Base-by-base conservation (phyloP, 2,888 invertebrate species). In the Pheosia tremula region DNA sequence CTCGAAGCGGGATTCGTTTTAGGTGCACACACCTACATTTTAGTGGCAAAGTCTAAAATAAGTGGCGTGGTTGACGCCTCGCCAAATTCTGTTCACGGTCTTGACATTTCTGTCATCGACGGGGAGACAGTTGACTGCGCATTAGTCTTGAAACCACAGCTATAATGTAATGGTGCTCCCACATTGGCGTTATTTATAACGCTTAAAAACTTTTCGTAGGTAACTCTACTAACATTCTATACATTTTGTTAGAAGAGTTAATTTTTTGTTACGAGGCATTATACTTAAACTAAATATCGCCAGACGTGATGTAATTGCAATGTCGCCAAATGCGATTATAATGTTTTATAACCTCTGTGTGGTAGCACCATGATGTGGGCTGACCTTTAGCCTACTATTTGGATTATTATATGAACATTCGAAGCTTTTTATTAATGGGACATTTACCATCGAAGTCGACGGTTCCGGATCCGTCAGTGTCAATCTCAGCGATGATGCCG, bases 391-490 rank as follows among this genome's bases (percentile, higher is more conserved):
- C 58, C 8, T 59, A 24, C 24, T 24, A 24, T 24, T 24, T 24
- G 24, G 24, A 24, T 24, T 24, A 24, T 24, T 24, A 24, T 24
- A 24, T 24, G 24, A 24, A 24, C 24, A 24, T 24, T 24, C 24
- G 24, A 24, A 24, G 24, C 24, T 24, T 24, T 24, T 24, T 24
- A 24, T 24, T 24, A 24, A 9, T 43, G 50, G 24, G 24, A 50
- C 24, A 73, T 63, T 87, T 91, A 98, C 98, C 99, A 95, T 99
- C 99, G 89, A 99, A 99, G 92, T 99, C 99, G 74, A 99, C 99
- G 72, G 99, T 99, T 84, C 99, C 99, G 71, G 98, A 98, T 61
- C 99, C 99, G 90, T 99, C 99, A 67, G 98, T 98, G 93, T 99
- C 99, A 81, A 99, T 99, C 94, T 99, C 99, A 80, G 97, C 97